Evolutionary conservation across 2,888 invertebrate genomes (phyloP).

Genomic region (Serripes groenlandicus): DNA sequence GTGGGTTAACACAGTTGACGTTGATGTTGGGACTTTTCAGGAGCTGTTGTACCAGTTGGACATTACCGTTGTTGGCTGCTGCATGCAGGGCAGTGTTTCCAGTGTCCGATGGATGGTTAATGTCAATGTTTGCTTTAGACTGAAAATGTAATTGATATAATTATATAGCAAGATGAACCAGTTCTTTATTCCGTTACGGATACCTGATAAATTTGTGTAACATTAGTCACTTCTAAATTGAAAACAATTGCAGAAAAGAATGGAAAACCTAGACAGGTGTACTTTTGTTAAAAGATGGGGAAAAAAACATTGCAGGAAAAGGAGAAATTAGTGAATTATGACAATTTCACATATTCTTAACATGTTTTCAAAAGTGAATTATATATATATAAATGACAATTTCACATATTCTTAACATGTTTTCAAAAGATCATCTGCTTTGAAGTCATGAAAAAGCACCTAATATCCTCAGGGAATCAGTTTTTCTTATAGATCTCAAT

Average conservation of each 20-base stretch:
- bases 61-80: slow-evolving; percentile 83
- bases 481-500: no score
- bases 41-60: slow-evolving; percentile 77
- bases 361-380: neutral
- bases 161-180: no score
- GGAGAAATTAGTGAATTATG: neutral
- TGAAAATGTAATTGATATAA: slow-evolving; percentile 52
- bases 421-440: no score
- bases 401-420: no score
- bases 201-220: no score
- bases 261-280: no score
- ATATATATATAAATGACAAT: no score
- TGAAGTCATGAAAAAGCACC: no score
- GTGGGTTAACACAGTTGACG: slow-evolving; percentile 80
- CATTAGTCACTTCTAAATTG: neutral
- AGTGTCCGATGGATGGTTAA: slow-evolving; percentile 82
- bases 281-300: no score
- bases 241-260: neutral
- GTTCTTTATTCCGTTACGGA: no score
- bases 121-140: slow-evolving; percentile 78
- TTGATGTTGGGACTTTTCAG: slow-evolving; percentile 76
- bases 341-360: neutral
- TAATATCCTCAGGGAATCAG: no score
- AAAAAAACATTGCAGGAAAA: slow-evolving; percentile 2
- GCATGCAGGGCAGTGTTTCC: slow-evolving; percentile 86